Evolutionary conservation across 2,113 vertebrate genomes (phyloP).

Genomic region (Noctilio leporinus): DNA sequence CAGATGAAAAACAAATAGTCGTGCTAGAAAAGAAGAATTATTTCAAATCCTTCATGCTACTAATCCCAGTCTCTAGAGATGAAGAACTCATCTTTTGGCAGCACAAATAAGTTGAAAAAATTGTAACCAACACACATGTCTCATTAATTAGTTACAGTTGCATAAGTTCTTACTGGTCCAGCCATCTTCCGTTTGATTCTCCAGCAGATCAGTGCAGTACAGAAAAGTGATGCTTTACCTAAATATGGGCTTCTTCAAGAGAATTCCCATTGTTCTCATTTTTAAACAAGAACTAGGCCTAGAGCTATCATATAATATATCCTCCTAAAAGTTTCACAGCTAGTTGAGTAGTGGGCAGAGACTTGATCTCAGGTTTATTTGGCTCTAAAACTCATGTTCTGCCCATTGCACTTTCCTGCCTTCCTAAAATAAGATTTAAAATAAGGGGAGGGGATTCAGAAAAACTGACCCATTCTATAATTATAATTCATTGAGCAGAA

Average conservation of each 20-base stretch:
- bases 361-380: neutral
- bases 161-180: neutral
- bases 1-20: conserved; percentile 39
- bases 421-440: conserved; percentile 36
- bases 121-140: conserved; percentile 31
- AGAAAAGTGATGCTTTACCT: conserved; percentile 1
- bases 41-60: conserved; percentile 37
- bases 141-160: conserved; percentile 62
- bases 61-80: conserved; percentile 49
- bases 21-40: conserved; percentile 33
- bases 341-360: neutral
- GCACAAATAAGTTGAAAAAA: conserved; percentile 34
- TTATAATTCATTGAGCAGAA: conserved; percentile 3
- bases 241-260: neutral
- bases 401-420: neutral
- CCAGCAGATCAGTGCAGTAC: neutral
- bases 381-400: neutral
- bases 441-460: neutral
- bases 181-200: conserved; percentile 12
- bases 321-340: neutral
- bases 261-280: neutral
- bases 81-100: conserved; percentile 62
- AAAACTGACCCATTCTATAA: neutral
- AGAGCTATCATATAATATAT: neutral
- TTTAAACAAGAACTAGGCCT: conserved; percentile 2